phyloP scores from a whole-genome alignment of 2,113 vertebrate species.

The Callipepla squamata region DNA sequence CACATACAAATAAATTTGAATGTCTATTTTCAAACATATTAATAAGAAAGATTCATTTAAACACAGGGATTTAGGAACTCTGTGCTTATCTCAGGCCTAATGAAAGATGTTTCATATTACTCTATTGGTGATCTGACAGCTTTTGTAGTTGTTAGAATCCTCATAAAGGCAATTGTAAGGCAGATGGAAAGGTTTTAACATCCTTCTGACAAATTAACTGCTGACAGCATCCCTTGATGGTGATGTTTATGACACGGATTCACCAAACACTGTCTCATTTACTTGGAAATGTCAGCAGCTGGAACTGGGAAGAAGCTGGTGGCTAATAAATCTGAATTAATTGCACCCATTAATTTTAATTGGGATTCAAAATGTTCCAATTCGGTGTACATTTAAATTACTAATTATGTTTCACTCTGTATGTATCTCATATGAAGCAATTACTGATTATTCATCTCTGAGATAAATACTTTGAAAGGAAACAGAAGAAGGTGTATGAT shows the following conservation, averaged over 20 bases:
- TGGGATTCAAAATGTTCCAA: constrained; percentile 59
- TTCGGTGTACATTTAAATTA: constrained; percentile 66
- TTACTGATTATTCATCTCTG: constrained; percentile 4
- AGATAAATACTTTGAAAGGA: constrained; percentile 24
- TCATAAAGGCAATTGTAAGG: neutral
- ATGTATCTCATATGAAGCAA: constrained; percentile 28
- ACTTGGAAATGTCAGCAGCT: constrained; percentile 69
- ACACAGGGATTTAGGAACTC: neutral
- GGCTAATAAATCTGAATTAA: constrained; percentile 68
- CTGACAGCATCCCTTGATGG: constrained; percentile 18
- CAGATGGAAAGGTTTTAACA: constrained; percentile 42
- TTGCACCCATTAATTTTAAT: constrained; percentile 70
- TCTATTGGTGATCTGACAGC: neutral
- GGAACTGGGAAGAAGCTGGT: constrained; percentile 40
- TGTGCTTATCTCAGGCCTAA: neutral
- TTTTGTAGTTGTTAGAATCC: constrained; percentile 6
- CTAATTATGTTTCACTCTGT: constrained; percentile 57
- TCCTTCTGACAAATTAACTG: constrained; percentile 34
- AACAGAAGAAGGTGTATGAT: neutral
- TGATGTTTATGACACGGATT: constrained; percentile 29
- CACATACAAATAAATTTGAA: neutral
- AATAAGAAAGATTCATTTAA: constrained; percentile 32
- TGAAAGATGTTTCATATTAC: neutral
- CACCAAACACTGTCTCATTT: constrained; percentile 27
- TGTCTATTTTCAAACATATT: neutral